Evolutionary conservation across 2,797 vertebrate species (phyloP).

Genomic region (Siniperca undulata): DNA sequence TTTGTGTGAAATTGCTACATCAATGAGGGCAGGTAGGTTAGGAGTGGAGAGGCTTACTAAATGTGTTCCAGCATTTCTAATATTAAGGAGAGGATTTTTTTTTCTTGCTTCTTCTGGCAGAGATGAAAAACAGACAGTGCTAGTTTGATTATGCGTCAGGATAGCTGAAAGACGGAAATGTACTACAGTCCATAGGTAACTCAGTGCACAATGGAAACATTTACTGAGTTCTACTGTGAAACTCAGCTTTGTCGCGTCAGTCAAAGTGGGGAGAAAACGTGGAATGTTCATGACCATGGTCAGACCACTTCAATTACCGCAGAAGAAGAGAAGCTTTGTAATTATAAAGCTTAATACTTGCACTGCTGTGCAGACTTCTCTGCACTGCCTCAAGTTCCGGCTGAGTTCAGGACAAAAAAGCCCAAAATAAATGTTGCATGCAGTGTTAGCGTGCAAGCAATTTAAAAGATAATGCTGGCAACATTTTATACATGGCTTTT

Average conservation of each 20-base stretch:
- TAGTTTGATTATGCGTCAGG: slow-evolving; percentile 15
- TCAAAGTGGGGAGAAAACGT: not conserved
- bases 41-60: slow-evolving; percentile 50
- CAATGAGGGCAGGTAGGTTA: slow-evolving; percentile 61
- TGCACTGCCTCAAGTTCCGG: not conserved
- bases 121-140: slow-evolving; percentile 20
- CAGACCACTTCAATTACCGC: not conserved
- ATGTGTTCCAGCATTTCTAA: slow-evolving; percentile 47
- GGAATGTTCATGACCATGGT: not conserved
- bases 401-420: not conserved
- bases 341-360: not conserved
- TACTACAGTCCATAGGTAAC: not conserved
- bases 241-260: not conserved
- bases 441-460: not conserved
- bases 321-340: not conserved
- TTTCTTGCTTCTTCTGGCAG: slow-evolving; percentile 4
- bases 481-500: not conserved
- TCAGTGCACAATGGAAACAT: not conserved
- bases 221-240: slow-evolving; percentile 5
- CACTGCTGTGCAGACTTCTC: not conserved
- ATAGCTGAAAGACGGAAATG: not conserved
- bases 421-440: not conserved
- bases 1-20: slow-evolving; percentile 68
- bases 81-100: slow-evolving; percentile 12
- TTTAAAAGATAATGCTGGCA: not conserved